phyloP scores from a whole-genome alignment of 2,797 vertebrate genomes.

The Xiphophorus birchmanni region DNA sequence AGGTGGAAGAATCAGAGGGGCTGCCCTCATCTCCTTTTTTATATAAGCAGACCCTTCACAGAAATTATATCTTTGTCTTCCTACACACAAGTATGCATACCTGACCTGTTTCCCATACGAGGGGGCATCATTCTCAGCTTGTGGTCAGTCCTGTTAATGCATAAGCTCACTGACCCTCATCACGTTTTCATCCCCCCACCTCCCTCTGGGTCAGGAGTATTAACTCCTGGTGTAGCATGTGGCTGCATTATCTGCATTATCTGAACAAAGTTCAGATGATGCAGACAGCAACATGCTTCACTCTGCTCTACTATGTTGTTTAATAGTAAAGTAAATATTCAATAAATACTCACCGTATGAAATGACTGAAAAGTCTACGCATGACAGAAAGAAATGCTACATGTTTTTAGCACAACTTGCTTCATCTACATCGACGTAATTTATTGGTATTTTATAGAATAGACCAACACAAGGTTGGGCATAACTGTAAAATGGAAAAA shows the following conservation, averaged over 20 bases:
- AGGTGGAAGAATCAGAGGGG: slow-evolving; percentile 60
- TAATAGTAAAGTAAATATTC: slow-evolving; percentile 3
- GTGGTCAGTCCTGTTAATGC: slow-evolving; percentile 44
- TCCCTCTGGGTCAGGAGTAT: slow-evolving; percentile 53
- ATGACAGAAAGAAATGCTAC: slow-evolving; percentile 1
- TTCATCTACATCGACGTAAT: slow-evolving; percentile 5
- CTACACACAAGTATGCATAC: slow-evolving; percentile 19
- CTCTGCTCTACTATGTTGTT: slow-evolving; percentile 12
- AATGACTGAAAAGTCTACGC: background rate
- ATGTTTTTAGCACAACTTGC: slow-evolving; percentile 14
- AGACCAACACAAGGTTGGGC: no score
- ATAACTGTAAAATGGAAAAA: no score
- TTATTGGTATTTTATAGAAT: no score
- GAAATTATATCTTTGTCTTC: slow-evolving; percentile 13
- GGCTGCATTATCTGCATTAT: slow-evolving; percentile 54
- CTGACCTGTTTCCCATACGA: slow-evolving; percentile 26
- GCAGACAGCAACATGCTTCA: slow-evolving; percentile 8
- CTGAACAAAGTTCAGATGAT: background rate
- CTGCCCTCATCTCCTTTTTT: slow-evolving; percentile 37
- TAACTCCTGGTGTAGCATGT: slow-evolving; percentile 56
- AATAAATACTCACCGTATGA: slow-evolving; percentile 8
- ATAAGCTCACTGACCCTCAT: slow-evolving; percentile 60
- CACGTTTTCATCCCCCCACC: slow-evolving; percentile 55
- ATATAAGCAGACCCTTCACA: slow-evolving; percentile 21
- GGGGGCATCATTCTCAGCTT: slow-evolving; percentile 31